A percentile compares a stretch with the other conserved stretches of the same genome.
phyloP scores from a whole-genome alignment of 2,888 invertebrate species.

The Brachypterus glaber region DNA sequence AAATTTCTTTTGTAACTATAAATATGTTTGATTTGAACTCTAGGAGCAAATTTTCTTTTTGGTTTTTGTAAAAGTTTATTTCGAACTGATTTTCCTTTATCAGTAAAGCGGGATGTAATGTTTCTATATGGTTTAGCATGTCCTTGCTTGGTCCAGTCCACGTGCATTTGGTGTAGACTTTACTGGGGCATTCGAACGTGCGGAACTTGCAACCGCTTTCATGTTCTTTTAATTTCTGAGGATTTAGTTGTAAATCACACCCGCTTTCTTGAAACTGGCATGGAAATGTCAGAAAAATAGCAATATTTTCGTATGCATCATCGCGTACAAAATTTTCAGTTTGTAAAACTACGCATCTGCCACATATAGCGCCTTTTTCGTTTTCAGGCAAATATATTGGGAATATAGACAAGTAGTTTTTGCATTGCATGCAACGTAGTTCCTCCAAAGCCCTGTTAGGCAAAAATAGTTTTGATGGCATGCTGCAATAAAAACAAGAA shows the following conservation, averaged over 20 bases:
- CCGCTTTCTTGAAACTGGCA: slow-evolving; percentile 28
- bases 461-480: background rate
- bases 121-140: slow-evolving; percentile 29
- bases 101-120: slow-evolving; percentile 26
- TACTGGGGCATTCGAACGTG: slow-evolving; percentile 26
- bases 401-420: slow-evolving; percentile 28
- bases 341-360: slow-evolving; percentile 26
- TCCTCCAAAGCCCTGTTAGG: slow-evolving; percentile 15
- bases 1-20: slow-evolving; percentile 26
- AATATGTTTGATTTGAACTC: slow-evolving; percentile 27
- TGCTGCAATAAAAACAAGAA: too few species aligned
- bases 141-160: slow-evolving; percentile 29
- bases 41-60: slow-evolving; percentile 30
- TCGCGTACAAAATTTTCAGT: slow-evolving; percentile 24
- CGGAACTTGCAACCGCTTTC: slow-evolving; percentile 28
- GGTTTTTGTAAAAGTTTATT: slow-evolving; percentile 30
- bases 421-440: slow-evolving; percentile 27
- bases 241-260: slow-evolving; percentile 26
- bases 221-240: slow-evolving; percentile 24
- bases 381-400: slow-evolving; percentile 23
- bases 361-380: slow-evolving; percentile 25
- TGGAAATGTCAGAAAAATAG: slow-evolving; percentile 28
- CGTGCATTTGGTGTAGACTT: slow-evolving; percentile 21
- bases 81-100: slow-evolving; percentile 29
- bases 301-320: slow-evolving; percentile 26